phyloP scores from a whole-genome alignment of 2,113 vertebrate species.

The Bolborhynchus lineola region DNA sequence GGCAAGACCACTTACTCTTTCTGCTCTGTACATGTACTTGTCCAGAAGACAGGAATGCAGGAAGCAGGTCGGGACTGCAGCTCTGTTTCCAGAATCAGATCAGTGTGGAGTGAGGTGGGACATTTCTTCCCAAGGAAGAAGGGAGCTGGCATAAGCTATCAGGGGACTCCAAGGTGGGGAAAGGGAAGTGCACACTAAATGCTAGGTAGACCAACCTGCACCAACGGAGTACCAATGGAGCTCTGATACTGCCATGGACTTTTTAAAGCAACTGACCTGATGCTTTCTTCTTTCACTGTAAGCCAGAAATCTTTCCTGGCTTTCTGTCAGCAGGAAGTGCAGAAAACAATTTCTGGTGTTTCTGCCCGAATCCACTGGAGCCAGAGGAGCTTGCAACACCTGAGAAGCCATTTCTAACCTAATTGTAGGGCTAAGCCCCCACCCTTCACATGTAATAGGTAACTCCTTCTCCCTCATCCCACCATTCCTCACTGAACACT shows the following conservation, averaged over 20 bases:
- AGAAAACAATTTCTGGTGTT: neutral
- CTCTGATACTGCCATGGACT: neutral
- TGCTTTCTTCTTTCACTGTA: neutral
- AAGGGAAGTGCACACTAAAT: neutral
- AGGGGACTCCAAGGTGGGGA: neutral
- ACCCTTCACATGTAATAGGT: neutral
- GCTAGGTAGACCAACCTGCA: rapidly evolving
- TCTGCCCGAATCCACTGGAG: neutral
- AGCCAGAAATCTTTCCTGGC: neutral
- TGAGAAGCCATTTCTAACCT: neutral
- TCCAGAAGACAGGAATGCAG: neutral
- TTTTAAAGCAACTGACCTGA: neutral
- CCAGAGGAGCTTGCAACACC: neutral
- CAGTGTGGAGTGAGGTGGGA: neutral
- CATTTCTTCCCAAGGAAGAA: neutral
- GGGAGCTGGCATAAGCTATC: neutral
- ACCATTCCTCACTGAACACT: neutral
- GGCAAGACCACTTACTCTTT: too few species aligned
- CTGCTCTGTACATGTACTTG: neutral
- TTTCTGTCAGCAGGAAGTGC: neutral
- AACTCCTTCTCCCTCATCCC: neutral
- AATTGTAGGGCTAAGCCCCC: neutral
- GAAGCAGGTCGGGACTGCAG: neutral
- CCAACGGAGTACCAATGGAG: neutral
- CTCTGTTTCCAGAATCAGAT: neutral